These are phyloP conservation scores for Orestias chungarensis DNA, from an alignment of 2,797 vertebrate species.

Conservation along the genomic window DNA sequence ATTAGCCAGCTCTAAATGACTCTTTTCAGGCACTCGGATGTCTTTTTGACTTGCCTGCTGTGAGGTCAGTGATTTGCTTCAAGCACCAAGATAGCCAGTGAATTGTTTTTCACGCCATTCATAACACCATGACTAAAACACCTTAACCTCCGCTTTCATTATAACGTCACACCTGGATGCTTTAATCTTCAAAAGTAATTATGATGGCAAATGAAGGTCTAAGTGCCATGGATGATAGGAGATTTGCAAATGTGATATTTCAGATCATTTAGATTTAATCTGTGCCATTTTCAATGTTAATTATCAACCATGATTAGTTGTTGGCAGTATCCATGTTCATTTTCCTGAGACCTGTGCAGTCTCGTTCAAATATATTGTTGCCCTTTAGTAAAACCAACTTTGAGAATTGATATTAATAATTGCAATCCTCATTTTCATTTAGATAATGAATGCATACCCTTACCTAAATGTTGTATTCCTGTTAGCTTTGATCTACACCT, in stretches of 20 bases:
- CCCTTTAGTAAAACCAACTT: constrained; percentile 13
- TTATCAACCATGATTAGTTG: constrained; percentile 47
- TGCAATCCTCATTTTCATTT: too few relatives aligned
- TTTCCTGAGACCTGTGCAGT: constrained; percentile 28
- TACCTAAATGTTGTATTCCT: not conserved
- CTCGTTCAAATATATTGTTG: constrained; percentile 36
- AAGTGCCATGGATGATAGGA: constrained; percentile 34
- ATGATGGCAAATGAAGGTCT: constrained; percentile 33
- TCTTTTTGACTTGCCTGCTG: constrained; percentile 31
- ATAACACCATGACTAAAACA: constrained; percentile 45
- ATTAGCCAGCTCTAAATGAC: constrained; percentile 43
- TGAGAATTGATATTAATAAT: not conserved
- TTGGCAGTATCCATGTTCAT: constrained; percentile 37
- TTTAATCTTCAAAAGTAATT: constrained; percentile 40
- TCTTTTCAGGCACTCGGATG: constrained; percentile 27
- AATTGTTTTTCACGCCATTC: constrained; percentile 39
- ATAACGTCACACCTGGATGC: constrained; percentile 46
- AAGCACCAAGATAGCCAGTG: constrained; percentile 32
- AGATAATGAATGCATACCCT: not conserved
- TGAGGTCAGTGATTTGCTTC: constrained; percentile 53
- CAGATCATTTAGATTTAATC: constrained; percentile 38
- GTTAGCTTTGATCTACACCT: not conserved
- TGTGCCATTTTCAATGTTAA: constrained; percentile 41
- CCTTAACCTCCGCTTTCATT: constrained; percentile 37
- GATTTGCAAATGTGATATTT: constrained; percentile 56